These are phyloP conservation scores for Pongo pygmaeus DNA, from an alignment of 2,113 vertebrate genomes.

Conservation along the genomic window DNA sequence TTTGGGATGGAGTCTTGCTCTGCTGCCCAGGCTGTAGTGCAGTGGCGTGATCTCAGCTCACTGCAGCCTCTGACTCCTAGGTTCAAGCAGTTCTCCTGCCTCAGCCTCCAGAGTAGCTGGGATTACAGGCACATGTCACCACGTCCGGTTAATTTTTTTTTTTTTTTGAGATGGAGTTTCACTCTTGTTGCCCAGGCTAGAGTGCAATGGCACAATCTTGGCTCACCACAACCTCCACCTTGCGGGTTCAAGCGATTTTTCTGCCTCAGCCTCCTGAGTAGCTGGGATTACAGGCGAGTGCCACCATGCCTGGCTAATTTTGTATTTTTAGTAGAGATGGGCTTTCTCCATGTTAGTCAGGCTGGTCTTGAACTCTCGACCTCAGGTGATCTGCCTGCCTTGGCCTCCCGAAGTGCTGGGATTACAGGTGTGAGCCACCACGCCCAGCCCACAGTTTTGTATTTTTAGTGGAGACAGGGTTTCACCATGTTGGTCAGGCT, in stretches of 20 bases:
- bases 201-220: rapidly evolving
- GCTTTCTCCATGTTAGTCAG: neutral
- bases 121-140: too few relatives aligned
- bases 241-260: neutral
- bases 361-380: neutral
- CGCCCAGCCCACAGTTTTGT: neutral
- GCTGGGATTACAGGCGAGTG: neutral
- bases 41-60: too few relatives aligned
- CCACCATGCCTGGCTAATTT: neutral
- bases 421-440: neutral
- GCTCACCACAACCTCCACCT: neutral
- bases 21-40: too few relatives aligned
- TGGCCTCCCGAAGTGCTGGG: neutral
- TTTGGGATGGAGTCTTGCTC: too few relatives aligned
- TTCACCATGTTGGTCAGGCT: neutral
- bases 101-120: too few relatives aligned
- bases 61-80: too few relatives aligned
- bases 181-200: neutral
- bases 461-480: neutral
- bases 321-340: neutral
- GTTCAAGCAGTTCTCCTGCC: too few relatives aligned
- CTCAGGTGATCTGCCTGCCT: neutral
- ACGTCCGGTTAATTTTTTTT: too few relatives aligned
- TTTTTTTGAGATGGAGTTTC: neutral
- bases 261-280: neutral